Conservation (phyloP, 2,888 invertebrate genomes). For the Achlya flavicornis region DNA sequence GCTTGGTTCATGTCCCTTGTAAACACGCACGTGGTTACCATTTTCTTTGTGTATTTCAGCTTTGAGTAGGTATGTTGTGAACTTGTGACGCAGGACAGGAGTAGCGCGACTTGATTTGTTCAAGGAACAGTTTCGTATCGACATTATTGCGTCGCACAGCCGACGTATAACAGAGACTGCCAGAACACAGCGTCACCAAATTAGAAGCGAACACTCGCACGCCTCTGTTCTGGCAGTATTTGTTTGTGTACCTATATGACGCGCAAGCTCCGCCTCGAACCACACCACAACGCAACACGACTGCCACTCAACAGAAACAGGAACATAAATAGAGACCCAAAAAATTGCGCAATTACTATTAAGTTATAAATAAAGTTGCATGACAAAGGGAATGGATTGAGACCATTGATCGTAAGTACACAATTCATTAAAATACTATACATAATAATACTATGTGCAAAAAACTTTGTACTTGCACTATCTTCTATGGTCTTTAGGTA, state of each 20-base stretch:
- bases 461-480: not conserved
- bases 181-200: slow-evolving; percentile 71
- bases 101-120: slow-evolving; percentile 19
- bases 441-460: not conserved
- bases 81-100: slow-evolving; percentile 46
- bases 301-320: slow-evolving; percentile 49
- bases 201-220: slow-evolving; percentile 69
- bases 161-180: slow-evolving; percentile 40
- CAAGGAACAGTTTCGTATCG: slow-evolving; percentile 43
- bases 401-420: not conserved
- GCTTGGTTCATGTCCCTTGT: slow-evolving; percentile 42
- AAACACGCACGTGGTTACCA: slow-evolving; percentile 42
- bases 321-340: slow-evolving; percentile 52
- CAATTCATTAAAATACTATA: not conserved
- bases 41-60: slow-evolving; percentile 33
- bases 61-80: slow-evolving; percentile 33
- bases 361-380: slow-evolving; percentile 35
- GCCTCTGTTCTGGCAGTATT: slow-evolving; percentile 51
- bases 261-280: slow-evolving; percentile 67
- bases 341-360: slow-evolving; percentile 45
- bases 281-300: slow-evolving; percentile 57
- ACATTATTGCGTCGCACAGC: slow-evolving; percentile 48
- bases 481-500: not conserved
- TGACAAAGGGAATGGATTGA: slow-evolving; percentile 26
- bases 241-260: slow-evolving; percentile 57